Percentiles rank a stretch among this genome's conserved stretches.
Conservation (phyloP, 2,797 vertebrate genomes). For the Sphenopsis melanotis region DNA sequence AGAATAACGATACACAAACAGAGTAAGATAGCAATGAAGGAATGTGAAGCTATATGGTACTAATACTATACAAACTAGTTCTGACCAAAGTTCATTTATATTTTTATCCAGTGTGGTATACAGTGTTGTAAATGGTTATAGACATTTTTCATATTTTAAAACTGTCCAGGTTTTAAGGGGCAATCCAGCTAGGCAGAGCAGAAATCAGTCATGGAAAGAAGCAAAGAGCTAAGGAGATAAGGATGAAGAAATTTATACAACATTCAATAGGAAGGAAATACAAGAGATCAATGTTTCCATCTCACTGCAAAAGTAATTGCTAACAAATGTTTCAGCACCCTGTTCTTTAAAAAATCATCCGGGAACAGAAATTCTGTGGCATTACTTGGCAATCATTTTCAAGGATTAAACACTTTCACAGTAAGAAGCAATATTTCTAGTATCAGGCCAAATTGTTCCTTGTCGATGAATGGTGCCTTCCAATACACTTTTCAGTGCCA, state of each 20-base stretch:
- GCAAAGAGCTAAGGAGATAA: neutral
- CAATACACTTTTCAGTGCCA: neutral
- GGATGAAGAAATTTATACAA: neutral
- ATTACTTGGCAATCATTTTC: neutral
- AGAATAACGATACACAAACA: neutral
- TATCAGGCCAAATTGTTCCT: neutral
- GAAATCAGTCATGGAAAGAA: neutral
- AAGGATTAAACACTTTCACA: neutral
- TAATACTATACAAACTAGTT: neutral
- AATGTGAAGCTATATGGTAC: neutral
- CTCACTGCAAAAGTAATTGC: neutral
- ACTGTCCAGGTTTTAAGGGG: neutral
- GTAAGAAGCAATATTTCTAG: neutral
- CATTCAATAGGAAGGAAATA: neutral
- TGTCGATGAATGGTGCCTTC: neutral
- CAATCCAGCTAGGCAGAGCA: neutral
- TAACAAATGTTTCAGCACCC: neutral
- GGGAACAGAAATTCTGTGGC: neutral
- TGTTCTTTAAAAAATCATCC: neutral
- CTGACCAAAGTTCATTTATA: neutral
- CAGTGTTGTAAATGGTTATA: neutral
- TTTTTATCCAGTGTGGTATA: neutral
- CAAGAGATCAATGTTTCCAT: neutral
- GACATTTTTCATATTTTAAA: neutral
- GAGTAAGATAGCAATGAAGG: neutral